phyloP scores from a whole-genome alignment of 2,888 invertebrate genomes.

The Aphrophora alni region DNA sequence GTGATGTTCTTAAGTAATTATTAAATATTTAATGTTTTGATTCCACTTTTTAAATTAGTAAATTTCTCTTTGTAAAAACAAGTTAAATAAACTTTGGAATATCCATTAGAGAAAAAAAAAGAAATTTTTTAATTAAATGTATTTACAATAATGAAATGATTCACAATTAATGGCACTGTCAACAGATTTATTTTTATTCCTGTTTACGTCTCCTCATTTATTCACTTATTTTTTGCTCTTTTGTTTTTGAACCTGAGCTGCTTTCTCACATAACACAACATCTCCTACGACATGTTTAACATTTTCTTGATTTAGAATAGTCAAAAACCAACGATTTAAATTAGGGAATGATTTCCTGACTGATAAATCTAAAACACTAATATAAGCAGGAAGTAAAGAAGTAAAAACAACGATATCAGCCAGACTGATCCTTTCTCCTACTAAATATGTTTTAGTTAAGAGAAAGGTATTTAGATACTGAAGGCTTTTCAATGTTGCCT shows the following conservation, averaged over 20 bases:
- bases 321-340: conserved; percentile 58
- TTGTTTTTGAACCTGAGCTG: conserved; percentile 14
- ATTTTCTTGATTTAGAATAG: conserved; percentile 56
- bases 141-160: too few species aligned
- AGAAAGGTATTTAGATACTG: conserved; percentile 54
- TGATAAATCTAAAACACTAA: conserved; percentile 52
- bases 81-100: too few species aligned
- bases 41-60: too few species aligned
- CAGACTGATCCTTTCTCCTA: conserved; percentile 57
- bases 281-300: conserved; percentile 52
- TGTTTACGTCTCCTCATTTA: too few species aligned
- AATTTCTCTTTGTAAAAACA: too few species aligned
- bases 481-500: conserved; percentile 53
- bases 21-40: too few species aligned
- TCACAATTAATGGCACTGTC: neutral
- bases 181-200: conserved; percentile 7
- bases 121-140: too few species aligned
- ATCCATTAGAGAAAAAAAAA: too few species aligned
- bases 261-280: conserved; percentile 53
- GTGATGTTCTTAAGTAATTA: too few species aligned
- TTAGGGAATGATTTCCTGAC: conserved; percentile 54
- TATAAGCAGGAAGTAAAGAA: conserved; percentile 55
- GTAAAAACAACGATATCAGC: conserved; percentile 58
- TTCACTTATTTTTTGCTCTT: neutral
- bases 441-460: conserved; percentile 56